A percentile compares a stretch with the other conserved stretches of the same genome.
Evolutionary conservation across 2,797 vertebrate genomes (phyloP).

Genomic region (Pseudotriccus pelzelni): DNA sequence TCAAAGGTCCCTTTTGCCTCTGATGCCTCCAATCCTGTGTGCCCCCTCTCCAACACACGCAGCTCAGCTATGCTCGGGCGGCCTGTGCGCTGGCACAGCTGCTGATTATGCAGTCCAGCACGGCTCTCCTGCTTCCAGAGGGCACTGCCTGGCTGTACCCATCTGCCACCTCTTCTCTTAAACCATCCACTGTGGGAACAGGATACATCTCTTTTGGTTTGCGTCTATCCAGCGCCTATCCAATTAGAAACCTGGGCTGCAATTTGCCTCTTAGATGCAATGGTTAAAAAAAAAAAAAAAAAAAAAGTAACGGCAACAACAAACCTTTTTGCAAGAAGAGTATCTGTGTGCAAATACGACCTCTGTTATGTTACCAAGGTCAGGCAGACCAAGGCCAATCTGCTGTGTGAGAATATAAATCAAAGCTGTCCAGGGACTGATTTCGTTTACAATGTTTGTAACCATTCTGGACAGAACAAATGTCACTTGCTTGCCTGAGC

Average conservation of each 20-base stretch:
- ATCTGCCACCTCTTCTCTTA: neutral
- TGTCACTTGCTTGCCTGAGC: neutral
- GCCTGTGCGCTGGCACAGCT: neutral
- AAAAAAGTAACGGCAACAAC: neutral
- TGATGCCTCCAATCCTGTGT: neutral
- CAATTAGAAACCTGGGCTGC: neutral
- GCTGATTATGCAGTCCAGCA: neutral
- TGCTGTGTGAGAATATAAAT: constrained; percentile 20
- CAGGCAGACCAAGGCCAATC: constrained; percentile 32
- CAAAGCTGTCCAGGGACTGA: constrained; percentile 51
- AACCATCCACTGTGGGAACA: neutral
- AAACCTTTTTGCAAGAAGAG: neutral
- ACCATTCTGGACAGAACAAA: constrained; percentile 32
- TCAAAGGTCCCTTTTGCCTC: constrained; percentile 13
- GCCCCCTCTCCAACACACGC: neutral
- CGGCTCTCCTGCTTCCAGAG: neutral
- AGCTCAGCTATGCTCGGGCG: neutral
- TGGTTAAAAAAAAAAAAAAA: neutral
- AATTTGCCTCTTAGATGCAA: neutral
- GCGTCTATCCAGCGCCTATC: neutral
- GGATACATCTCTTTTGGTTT: neutral
- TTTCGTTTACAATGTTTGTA: constrained; percentile 54
- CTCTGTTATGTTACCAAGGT: constrained; percentile 45
- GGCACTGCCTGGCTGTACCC: neutral
- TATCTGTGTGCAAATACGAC: constrained; percentile 19